phyloP scores from a whole-genome alignment of 1,140 invertebrate genomes.

The Musca domestica region DNA sequence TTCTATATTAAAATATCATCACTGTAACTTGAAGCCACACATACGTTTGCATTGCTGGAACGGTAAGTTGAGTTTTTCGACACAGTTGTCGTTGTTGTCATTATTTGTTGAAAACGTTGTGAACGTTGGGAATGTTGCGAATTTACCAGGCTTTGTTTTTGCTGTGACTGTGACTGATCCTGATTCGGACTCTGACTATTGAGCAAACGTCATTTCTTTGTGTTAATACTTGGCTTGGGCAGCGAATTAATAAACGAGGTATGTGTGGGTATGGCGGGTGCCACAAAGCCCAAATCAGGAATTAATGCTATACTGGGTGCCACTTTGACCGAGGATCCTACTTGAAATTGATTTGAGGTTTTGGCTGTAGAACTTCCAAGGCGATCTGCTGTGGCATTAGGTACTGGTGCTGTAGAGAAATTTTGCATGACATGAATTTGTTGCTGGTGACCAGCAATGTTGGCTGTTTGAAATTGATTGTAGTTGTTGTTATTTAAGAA shows the following conservation, averaged over 20 bases:
- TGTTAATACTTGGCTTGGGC: slow-evolving; percentile 44
- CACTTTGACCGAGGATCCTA: slow-evolving; percentile 41
- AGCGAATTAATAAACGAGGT: slow-evolving; percentile 45
- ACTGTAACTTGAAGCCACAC: slow-evolving; percentile 17
- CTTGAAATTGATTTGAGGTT: slow-evolving; percentile 40
- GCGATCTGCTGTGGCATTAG: background rate
- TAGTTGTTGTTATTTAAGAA: slow-evolving; percentile 26
- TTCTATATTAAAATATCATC: slow-evolving; percentile 22
- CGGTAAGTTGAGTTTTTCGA: slow-evolving; percentile 13
- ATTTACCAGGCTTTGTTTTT: background rate
- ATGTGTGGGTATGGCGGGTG: slow-evolving; percentile 47
- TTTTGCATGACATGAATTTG: slow-evolving; percentile 51
- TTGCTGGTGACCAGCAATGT: slow-evolving; percentile 15
- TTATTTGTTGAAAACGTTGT: background rate
- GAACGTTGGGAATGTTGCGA: slow-evolving; percentile 6
- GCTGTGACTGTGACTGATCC: background rate
- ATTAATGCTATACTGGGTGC: slow-evolving; percentile 54
- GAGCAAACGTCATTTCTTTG: slow-evolving; percentile 27
- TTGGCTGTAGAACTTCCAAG: slow-evolving; percentile 16
- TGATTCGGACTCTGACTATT: slow-evolving; percentile 5
- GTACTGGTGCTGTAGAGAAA: slow-evolving; percentile 43
- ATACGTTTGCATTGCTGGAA: slow-evolving; percentile 18
- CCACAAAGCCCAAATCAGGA: slow-evolving; percentile 56
- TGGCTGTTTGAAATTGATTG: slow-evolving; percentile 26
- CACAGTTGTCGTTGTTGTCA: slow-evolving; percentile 6